Conservation (phyloP, 2,113 vertebrate genomes). For the Calypte anna region DNA sequence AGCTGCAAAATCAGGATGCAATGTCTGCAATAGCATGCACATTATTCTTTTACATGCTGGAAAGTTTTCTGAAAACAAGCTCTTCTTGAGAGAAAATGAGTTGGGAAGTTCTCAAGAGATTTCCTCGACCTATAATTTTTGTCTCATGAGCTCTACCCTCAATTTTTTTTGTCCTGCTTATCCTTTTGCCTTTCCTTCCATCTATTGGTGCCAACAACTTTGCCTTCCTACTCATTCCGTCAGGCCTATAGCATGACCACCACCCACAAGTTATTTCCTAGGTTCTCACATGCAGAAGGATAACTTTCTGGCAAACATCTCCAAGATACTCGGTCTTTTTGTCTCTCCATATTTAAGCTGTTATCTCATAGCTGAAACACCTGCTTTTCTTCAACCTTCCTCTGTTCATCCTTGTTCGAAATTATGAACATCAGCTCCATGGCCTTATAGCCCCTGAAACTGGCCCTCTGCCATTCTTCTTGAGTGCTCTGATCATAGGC, state of each 20-base stretch:
- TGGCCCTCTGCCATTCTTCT: fast-evolving
- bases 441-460: background rate
- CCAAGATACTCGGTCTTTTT: background rate
- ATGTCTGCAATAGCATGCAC: background rate
- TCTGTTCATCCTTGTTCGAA: background rate
- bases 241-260: background rate
- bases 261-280: background rate
- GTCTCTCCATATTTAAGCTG: background rate
- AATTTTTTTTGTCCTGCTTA: background rate
- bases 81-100: background rate
- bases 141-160: background rate
- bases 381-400: background rate
- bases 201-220: background rate
- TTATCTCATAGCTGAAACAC: background rate
- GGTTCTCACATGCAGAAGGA: background rate
- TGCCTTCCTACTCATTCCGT: background rate
- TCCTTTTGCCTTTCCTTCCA: background rate
- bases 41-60: background rate
- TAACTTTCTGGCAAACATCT: background rate
- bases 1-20: background rate
- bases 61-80: background rate
- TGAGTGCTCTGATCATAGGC: fast-evolving
- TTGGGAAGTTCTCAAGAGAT: background rate
- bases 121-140: background rate
- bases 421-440: background rate